Evolutionary conservation across 2,113 vertebrate species (phyloP).

Genomic region (Hemibagrus wyckioides): DNA sequence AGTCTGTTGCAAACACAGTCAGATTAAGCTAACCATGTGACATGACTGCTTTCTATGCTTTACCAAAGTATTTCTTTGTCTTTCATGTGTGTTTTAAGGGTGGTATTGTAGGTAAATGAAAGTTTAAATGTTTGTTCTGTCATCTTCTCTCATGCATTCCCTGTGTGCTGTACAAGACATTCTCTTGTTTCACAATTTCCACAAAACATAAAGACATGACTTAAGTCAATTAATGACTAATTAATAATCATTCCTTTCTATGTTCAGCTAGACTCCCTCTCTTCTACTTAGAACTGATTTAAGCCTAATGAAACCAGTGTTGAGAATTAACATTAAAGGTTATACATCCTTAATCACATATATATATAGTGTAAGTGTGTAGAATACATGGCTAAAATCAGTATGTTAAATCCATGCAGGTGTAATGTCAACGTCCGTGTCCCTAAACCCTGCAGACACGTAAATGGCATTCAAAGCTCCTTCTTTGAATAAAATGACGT

Average conservation of each 20-base stretch:
- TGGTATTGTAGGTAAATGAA: background rate
- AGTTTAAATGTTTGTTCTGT: constrained; percentile 8
- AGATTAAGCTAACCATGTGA: constrained; percentile 78
- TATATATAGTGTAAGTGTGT: constrained; percentile 14
- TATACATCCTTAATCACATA: background rate
- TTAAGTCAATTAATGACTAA: constrained; percentile 6
- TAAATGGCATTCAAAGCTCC: constrained; percentile 57
- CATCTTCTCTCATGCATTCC: constrained; percentile 22
- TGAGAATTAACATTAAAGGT: background rate
- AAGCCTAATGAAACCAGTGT: background rate
- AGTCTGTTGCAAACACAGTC: constrained; percentile 72
- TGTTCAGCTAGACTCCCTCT: background rate
- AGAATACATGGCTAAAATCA: constrained; percentile 17
- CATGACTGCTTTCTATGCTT: constrained; percentile 70
- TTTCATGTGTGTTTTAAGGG: constrained; percentile 39
- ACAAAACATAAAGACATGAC: background rate
- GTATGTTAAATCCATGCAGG: constrained; percentile 31
- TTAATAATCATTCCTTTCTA: background rate
- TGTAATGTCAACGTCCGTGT: constrained; percentile 54
- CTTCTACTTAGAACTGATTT: background rate
- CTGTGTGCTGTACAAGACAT: background rate
- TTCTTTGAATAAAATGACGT: constrained; percentile 52
- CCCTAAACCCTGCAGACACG: constrained; percentile 35
- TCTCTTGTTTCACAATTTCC: constrained; percentile 5
- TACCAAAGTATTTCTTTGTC: constrained; percentile 65